Conservation (phyloP, 1,140 invertebrate species). For the Lepidurus packardi region DNA sequence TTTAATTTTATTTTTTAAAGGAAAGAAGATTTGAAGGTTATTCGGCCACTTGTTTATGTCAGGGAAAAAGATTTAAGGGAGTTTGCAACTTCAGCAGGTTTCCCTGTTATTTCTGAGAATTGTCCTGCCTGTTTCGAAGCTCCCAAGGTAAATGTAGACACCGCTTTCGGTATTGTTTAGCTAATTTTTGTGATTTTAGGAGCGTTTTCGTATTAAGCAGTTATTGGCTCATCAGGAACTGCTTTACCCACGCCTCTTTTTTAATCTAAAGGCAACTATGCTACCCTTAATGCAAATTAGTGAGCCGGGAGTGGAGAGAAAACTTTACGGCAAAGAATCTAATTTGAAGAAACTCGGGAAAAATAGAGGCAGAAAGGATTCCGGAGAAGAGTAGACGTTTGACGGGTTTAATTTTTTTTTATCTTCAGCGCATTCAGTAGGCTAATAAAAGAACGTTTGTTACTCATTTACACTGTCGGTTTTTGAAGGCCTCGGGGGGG, state of each 20-base stretch:
- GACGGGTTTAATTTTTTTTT: not conserved
- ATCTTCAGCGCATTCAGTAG: too few relatives aligned
- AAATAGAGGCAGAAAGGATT: not conserved
- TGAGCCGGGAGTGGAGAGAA: slow-evolving; percentile 49
- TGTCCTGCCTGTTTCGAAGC: slow-evolving; percentile 58
- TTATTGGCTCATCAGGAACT: slow-evolving; percentile 67
- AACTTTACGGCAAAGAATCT: slow-evolving; percentile 39
- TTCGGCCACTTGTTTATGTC: slow-evolving; percentile 81
- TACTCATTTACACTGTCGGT: too few relatives aligned
- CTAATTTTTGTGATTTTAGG: slow-evolving; percentile 45
- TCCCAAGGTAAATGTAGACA: slow-evolving; percentile 49
- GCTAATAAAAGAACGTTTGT: too few relatives aligned
- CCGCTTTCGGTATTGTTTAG: slow-evolving; percentile 26
- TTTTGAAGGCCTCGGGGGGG: too few relatives aligned
- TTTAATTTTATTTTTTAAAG: slow-evolving; percentile 46
- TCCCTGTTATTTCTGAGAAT: slow-evolving; percentile 59
- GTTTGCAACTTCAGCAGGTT: slow-evolving; percentile 61
- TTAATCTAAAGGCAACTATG: slow-evolving; percentile 60
- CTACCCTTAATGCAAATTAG: slow-evolving; percentile 62
- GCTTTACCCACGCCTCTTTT: slow-evolving; percentile 63
- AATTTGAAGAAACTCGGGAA: slow-evolving; percentile 24
- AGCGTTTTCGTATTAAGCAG: slow-evolving; percentile 62
- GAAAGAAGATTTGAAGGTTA: slow-evolving; percentile 71
- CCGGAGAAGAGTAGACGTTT: not conserved
- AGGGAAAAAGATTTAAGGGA: slow-evolving; percentile 64